phyloP scores from a whole-genome alignment of 2,113 vertebrate species.

The Stomatorhinus ivindoensis region DNA sequence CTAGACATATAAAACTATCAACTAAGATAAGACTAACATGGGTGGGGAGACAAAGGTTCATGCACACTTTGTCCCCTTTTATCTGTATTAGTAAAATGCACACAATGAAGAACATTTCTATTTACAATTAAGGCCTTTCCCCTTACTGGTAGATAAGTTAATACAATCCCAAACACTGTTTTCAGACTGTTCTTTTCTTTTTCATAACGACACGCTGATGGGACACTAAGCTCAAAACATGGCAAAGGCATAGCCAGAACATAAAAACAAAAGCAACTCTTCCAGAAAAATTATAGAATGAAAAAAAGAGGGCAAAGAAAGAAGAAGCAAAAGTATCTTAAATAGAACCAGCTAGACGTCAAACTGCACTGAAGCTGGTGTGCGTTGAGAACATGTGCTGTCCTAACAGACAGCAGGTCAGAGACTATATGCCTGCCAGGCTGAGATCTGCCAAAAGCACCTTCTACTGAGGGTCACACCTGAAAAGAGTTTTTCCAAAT shows the following conservation, averaged over 20 bases:
- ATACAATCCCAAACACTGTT: background rate
- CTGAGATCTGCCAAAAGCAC: background rate
- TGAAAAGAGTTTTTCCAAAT: constrained; percentile 74
- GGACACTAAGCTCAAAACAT: background rate
- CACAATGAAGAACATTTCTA: background rate
- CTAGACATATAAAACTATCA: background rate
- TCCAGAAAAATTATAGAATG: background rate
- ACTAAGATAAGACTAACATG: background rate
- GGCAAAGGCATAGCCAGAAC: background rate
- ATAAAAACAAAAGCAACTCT: background rate
- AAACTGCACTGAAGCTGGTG: background rate
- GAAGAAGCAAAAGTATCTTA: background rate
- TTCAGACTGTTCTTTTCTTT: background rate
- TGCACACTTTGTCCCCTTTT: background rate
- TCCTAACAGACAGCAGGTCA: background rate
- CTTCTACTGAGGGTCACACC: constrained; percentile 51
- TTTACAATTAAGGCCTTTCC: background rate
- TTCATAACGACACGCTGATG: background rate
- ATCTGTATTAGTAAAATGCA: background rate
- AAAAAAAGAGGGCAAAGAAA: background rate
- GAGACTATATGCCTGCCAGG: background rate
- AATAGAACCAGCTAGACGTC: background rate
- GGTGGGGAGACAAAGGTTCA: background rate
- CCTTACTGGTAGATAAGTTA: background rate
- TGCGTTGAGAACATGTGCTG: background rate